Conservation (phyloP, 2,888 invertebrate species). For the Antheraea yamamai region DNA sequence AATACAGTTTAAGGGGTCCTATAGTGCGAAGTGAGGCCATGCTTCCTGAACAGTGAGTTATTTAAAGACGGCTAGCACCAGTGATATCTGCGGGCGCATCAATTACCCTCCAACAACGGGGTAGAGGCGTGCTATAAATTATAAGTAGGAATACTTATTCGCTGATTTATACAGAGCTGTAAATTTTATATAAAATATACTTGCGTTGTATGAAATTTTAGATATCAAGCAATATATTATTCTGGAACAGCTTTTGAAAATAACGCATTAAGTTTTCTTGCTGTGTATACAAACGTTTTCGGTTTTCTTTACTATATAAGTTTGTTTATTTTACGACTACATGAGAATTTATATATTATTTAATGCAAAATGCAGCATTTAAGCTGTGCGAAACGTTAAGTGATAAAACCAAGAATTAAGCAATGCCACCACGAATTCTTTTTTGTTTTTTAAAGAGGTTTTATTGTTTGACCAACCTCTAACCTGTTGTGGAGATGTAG, state of each 20-base stretch:
- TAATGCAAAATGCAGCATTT: neutral
- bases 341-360: neutral
- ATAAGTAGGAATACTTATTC: conserved; percentile 71
- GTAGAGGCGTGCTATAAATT: conserved; percentile 71
- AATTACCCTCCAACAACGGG: conserved; percentile 72
- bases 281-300: neutral
- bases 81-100: conserved; percentile 77
- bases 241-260: neutral
- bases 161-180: conserved; percentile 73
- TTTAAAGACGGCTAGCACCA: conserved; percentile 68
- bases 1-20: conserved; percentile 71
- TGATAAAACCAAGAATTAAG: neutral
- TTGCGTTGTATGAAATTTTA: conserved; percentile 20
- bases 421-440: neutral
- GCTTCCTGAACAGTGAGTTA: conserved; percentile 75
- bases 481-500: too few species aligned
- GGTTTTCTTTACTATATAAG: neutral
- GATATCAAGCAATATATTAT: neutral
- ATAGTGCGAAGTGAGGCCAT: conserved; percentile 64
- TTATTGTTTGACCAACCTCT: too few species aligned
- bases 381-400: neutral
- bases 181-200: conserved; percentile 50
- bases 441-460: too few species aligned
- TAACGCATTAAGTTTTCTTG: neutral
- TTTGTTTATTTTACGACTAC: neutral